Evolutionary conservation across 2,113 vertebrate genomes (phyloP).

Genomic region (Malaclemys terrapin): DNA sequence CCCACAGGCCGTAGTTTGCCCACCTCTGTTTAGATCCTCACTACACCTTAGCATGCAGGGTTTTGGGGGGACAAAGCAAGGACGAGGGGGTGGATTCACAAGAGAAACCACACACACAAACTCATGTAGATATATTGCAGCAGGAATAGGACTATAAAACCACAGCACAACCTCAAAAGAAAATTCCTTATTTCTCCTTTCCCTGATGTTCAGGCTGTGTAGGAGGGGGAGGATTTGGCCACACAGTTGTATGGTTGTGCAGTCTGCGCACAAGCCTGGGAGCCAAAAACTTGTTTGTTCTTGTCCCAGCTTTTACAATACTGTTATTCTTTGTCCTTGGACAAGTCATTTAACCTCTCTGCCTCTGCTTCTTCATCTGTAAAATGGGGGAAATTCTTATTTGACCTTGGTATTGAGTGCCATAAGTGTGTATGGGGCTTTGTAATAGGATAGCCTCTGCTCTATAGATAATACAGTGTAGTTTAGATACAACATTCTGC

Average conservation of each 20-base stretch:
- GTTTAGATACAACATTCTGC: not conserved
- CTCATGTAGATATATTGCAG: not conserved
- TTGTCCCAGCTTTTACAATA: not conserved
- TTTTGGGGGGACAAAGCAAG: not conserved
- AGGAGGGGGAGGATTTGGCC: not conserved
- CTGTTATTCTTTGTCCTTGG: not conserved
- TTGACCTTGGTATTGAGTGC: not conserved
- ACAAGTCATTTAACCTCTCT: not conserved
- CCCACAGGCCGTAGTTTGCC: too few relatives aligned
- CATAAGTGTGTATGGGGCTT: not conserved
- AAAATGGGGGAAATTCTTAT: not conserved
- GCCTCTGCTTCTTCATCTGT: not conserved
- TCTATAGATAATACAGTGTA: not conserved
- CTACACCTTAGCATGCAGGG: not conserved
- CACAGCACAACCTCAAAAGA: not conserved
- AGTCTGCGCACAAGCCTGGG: not conserved
- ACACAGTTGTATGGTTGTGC: not conserved
- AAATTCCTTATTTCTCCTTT: not conserved
- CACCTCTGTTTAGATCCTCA: not conserved
- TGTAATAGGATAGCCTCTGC: not conserved
- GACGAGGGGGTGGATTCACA: not conserved
- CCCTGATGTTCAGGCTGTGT: not conserved
- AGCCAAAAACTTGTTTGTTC: not conserved
- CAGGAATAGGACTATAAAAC: not conserved
- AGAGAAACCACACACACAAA: not conserved